Evolutionary conservation across 2,113 vertebrate species (phyloP).

Genomic region (Reinhardtius hippoglossoides): DNA sequence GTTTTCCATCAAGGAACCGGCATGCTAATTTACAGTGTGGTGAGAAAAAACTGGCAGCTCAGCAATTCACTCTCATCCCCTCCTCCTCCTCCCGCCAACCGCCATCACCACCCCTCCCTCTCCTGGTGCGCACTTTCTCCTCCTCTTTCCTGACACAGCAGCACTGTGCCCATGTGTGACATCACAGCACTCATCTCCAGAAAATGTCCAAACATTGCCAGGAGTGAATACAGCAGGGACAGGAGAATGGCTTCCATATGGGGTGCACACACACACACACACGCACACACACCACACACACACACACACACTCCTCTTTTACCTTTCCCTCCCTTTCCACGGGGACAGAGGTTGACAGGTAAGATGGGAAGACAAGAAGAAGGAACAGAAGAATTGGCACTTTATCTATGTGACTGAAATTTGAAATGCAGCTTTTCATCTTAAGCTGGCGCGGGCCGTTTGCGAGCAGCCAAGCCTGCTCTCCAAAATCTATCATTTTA

Average conservation of each 20-base stretch:
- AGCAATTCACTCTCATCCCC: slow-evolving; percentile 51
- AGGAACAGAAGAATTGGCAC: slow-evolving; percentile 52
- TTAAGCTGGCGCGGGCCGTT: slow-evolving; percentile 26
- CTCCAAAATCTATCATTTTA: slow-evolving; percentile 62
- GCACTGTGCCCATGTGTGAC: slow-evolving; percentile 71
- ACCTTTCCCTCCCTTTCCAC: slow-evolving; percentile 38
- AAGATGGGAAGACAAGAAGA: slow-evolving; percentile 32
- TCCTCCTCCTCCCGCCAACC: background rate
- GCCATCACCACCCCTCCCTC: slow-evolving; percentile 13
- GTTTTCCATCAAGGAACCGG: slow-evolving; percentile 72
- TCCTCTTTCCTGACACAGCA: slow-evolving; percentile 73
- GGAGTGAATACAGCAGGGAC: slow-evolving; percentile 30
- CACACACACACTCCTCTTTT: background rate
- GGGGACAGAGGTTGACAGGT: slow-evolving; percentile 15
- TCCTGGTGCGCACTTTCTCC: slow-evolving; percentile 25
- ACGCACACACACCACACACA: no score
- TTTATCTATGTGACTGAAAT: slow-evolving; percentile 47
- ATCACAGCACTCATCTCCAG: slow-evolving; percentile 73
- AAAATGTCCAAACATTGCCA: slow-evolving; percentile 66
- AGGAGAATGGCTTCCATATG: slow-evolving; percentile 76
- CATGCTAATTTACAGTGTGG: slow-evolving; percentile 74
- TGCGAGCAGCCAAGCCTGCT: slow-evolving; percentile 32
- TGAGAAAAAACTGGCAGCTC: slow-evolving; percentile 67
- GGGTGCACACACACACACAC: background rate
- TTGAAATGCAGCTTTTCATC: slow-evolving; percentile 50